Evolutionary conservation across 2,797 vertebrate species (phyloP), one percentile per base, ranked within the genome.

Genomic region (Siniperca scherzeri): DNA sequence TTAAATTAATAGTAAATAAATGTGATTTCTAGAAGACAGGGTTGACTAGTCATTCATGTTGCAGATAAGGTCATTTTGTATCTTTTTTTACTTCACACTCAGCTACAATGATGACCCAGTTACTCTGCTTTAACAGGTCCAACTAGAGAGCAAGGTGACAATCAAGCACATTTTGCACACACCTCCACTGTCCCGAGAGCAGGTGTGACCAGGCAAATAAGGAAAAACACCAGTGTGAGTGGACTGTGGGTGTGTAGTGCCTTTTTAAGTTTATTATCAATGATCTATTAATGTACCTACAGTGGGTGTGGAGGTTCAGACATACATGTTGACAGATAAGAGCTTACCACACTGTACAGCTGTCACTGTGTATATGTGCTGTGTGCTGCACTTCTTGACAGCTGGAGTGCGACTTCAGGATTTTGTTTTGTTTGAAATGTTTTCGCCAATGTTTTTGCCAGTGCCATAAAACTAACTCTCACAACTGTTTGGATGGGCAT

Each of bases 271-370:
- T 8, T 65, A 72, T 38, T 19, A 62, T 69, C 11, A 2, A 19
- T 40, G 1, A 65, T 46, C 17, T 10, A 65, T 53, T 60, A 25
- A 73, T 77, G 53, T 56, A 11, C 44, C 33, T 71, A 6, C 46
- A 38, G 36, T 57, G 61, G 22, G 64, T 65, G 50, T 55, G 42
- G 57, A 70, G 21, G 36, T 62, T 42, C 25, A 62, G 46, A 40
- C 9, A 2, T 9, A n/a, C 13, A 55, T 27, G 36, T 27, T 68
- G 40, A 57, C 40, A 42, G 7, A 60, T 44, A 25, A 42, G 7
- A 42, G 52, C 30, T 67, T 70, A 79, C 82, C n/a, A 12, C 73
- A 57, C 48, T 61, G 13, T 36, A 30, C 79, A 87, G 76, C 76
- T 79, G 81, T 71, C 75, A 60, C 71, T 53, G 25, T 53, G 69